Conservation (phyloP, 2,113 vertebrate genomes). For the Lanius collurio region DNA sequence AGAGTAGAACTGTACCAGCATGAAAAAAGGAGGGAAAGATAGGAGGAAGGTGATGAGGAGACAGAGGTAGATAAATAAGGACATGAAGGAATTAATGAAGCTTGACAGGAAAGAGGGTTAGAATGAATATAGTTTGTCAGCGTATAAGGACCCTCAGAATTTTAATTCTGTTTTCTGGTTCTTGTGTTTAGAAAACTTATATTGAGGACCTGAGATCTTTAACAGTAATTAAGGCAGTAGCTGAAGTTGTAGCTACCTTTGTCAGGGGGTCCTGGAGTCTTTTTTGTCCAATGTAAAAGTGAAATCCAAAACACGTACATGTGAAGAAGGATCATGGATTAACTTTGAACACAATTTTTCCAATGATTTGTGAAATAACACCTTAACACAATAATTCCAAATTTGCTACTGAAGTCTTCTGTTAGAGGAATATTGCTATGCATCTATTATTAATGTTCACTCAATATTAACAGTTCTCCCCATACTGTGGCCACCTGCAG, state of each 20-base stretch:
- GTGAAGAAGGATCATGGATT: background rate
- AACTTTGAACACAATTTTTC: background rate
- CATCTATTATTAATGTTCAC: background rate
- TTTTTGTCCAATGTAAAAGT: background rate
- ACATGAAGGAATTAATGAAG: background rate
- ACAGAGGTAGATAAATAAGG: background rate
- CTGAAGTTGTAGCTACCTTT: background rate
- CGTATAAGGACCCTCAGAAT: background rate
- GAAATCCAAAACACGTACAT: background rate
- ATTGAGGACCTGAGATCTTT: background rate
- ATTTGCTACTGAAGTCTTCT: background rate
- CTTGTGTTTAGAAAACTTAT: background rate
- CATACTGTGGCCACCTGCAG: background rate
- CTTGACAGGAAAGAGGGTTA: background rate
- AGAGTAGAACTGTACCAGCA: background rate
- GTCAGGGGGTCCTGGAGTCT: accelerated
- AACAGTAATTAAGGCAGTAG: background rate
- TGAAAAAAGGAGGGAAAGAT: background rate
- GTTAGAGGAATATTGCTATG: background rate
- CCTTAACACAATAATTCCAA: background rate
- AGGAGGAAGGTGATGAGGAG: background rate
- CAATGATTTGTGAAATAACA: background rate
- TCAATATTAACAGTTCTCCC: background rate
- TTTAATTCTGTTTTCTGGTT: background rate
- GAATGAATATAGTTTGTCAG: background rate